These are phyloP conservation scores for Smittia aterrima DNA, from an alignment of 2,888 invertebrate species.

Conservation along the genomic window DNA sequence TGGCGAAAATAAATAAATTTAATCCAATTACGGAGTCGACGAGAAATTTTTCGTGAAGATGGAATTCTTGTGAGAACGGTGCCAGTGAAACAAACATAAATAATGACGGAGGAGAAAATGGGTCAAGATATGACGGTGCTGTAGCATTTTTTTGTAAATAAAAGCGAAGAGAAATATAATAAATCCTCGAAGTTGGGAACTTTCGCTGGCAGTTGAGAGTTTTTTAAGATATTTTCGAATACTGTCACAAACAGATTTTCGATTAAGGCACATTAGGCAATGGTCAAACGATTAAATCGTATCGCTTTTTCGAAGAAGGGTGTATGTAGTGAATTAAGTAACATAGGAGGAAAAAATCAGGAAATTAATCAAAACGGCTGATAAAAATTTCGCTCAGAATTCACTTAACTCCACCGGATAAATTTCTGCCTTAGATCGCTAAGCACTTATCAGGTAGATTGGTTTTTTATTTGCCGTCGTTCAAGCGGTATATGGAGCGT, in stretches of 20 bases:
- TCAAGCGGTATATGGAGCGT: too few relatives aligned
- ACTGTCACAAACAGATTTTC: conserved; percentile 20
- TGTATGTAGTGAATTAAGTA: background rate
- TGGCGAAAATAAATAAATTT: background rate
- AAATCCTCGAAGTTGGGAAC: background rate
- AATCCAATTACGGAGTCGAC: background rate
- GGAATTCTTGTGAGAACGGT: too few relatives aligned
- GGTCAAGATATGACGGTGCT: conserved; percentile 15
- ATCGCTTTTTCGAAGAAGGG: background rate
- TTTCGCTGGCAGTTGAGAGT: background rate
- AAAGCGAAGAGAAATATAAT: background rate
- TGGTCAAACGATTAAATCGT: background rate
- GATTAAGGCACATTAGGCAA: background rate
- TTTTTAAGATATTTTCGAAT: conserved; percentile 20
- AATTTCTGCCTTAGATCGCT: background rate
- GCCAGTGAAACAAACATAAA: background rate
- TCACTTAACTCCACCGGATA: background rate
- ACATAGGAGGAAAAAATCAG: conserved; percentile 12
- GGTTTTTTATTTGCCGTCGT: background rate
- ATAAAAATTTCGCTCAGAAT: conserved; percentile 10
- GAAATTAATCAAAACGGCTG: conserved; percentile 13
- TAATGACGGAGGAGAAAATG: conserved; percentile 1
- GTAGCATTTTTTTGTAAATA: background rate
- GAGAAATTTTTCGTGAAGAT: background rate
- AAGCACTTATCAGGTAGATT: conserved; percentile 6